phyloP scores from a whole-genome alignment of 2,113 vertebrate species.

The Eretmochelys imbricata region DNA sequence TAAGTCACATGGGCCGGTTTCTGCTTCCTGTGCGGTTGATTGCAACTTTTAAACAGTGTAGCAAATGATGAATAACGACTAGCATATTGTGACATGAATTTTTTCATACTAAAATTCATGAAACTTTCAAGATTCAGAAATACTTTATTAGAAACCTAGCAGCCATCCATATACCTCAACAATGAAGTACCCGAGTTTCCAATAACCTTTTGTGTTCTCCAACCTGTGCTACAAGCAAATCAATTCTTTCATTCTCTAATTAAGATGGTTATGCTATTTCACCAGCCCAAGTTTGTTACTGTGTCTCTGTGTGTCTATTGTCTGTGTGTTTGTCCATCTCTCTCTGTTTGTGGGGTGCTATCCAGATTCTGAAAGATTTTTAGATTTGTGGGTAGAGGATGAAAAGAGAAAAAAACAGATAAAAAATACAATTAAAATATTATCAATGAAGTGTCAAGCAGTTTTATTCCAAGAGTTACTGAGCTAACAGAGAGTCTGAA shows the following conservation, averaged over 20 bases:
- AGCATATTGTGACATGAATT: not conserved
- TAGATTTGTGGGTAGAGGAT: not conserved
- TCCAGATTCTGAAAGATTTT: not conserved
- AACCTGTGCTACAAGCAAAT: not conserved
- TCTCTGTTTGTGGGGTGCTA: not conserved
- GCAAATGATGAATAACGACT: rapidly evolving
- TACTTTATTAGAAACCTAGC: not conserved
- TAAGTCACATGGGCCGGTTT: rapidly evolving
- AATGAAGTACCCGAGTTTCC: rapidly evolving
- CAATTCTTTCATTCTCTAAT: not conserved
- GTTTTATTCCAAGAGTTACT: not conserved
- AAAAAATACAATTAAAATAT: not conserved
- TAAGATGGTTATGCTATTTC: not conserved
- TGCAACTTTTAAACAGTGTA: not conserved
- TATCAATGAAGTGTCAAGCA: not conserved
- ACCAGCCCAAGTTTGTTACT: rapidly evolving
- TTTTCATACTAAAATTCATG: rapidly evolving
- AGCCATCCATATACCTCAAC: rapidly evolving
- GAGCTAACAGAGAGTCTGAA: not conserved
- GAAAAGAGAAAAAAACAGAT: not conserved
- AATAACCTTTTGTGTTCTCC: not conserved
- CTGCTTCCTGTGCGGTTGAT: not conserved
- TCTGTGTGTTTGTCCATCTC: not conserved
- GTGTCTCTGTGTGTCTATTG: rapidly evolving
- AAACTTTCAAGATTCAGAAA: not conserved